A percentile compares a stretch with the other conserved stretches of the same genome.
Conservation (phyloP, 2,113 vertebrate genomes). For the Mustela nigripes region DNA sequence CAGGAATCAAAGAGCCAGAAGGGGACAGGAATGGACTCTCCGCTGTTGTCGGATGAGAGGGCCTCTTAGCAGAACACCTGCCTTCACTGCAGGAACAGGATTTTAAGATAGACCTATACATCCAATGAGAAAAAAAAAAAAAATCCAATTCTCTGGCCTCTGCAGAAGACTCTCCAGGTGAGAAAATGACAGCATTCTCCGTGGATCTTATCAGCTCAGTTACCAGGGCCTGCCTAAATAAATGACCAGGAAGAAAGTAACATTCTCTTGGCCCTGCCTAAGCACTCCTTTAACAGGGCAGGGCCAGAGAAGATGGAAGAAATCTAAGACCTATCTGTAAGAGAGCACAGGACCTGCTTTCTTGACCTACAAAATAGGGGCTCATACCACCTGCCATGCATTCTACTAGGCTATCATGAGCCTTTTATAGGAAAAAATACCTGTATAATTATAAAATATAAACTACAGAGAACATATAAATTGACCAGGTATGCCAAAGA, state of each 20-base stretch:
- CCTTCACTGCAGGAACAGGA: background rate
- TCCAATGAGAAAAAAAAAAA: slow-evolving; percentile 23
- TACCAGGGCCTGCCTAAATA: background rate
- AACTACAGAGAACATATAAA: slow-evolving; percentile 34
- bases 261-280: slow-evolving; percentile 16
- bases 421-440: background rate
- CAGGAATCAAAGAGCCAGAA: slow-evolving; percentile 3
- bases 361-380: slow-evolving; percentile 12
- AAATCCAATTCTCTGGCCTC: slow-evolving; percentile 22
- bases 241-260: slow-evolving; percentile 35
- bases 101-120: background rate
- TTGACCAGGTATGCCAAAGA: slow-evolving; percentile 24
- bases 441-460: background rate
- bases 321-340: slow-evolving; percentile 1
- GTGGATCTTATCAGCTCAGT: slow-evolving; percentile 59
- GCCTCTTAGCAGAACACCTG: background rate
- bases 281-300: slow-evolving; percentile 53
- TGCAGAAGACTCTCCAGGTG: slow-evolving; percentile 6
- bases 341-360: slow-evolving; percentile 17
- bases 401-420: slow-evolving; percentile 1
- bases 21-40: background rate
- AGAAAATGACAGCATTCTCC: background rate
- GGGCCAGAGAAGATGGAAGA: slow-evolving; percentile 21
- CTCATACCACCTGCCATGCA: background rate
- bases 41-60: background rate